Percentiles rank a stretch among this genome's conserved stretches.
Conservation (phyloP, 2,888 invertebrate genomes). For the Metacarcinus magister region DNA sequence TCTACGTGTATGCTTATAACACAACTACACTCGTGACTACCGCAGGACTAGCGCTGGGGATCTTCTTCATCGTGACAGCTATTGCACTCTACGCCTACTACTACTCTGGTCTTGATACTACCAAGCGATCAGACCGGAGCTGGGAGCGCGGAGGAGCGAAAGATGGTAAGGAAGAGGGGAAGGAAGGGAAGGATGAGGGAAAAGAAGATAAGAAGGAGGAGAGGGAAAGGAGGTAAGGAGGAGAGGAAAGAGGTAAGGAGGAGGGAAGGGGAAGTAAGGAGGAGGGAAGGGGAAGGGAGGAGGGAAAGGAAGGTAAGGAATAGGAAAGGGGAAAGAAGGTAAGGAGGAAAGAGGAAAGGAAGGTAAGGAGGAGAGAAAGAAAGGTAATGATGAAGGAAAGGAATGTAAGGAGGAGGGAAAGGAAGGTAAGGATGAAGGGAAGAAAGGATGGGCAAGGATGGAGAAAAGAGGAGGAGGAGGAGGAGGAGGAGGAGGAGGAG, state of each 20-base stretch:
- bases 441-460: too few relatives aligned
- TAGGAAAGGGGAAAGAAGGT: too few relatives aligned
- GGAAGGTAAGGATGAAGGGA: too few relatives aligned
- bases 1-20: conserved; percentile 75
- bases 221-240: too few relatives aligned
- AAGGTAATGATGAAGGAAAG: too few relatives aligned
- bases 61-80: conserved; percentile 72
- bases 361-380: too few relatives aligned
- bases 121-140: neutral
- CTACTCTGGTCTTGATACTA: neutral
- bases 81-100: conserved; percentile 70
- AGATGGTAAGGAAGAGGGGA: neutral
- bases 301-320: too few relatives aligned
- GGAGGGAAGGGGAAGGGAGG: neutral
- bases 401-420: too few relatives aligned
- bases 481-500: too few relatives aligned
- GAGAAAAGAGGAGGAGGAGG: too few relatives aligned
- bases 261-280: neutral
- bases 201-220: too few relatives aligned
- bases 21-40: conserved; percentile 69
- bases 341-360: too few relatives aligned
- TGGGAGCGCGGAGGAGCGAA: neutral
- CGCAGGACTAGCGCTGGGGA: conserved; percentile 62
- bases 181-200: neutral
- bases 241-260: neutral